Percentiles rank a stretch among this genome's conserved stretches.
phyloP scores from a whole-genome alignment of 2,113 vertebrate species.

The Grammomys dolichurus region DNA sequence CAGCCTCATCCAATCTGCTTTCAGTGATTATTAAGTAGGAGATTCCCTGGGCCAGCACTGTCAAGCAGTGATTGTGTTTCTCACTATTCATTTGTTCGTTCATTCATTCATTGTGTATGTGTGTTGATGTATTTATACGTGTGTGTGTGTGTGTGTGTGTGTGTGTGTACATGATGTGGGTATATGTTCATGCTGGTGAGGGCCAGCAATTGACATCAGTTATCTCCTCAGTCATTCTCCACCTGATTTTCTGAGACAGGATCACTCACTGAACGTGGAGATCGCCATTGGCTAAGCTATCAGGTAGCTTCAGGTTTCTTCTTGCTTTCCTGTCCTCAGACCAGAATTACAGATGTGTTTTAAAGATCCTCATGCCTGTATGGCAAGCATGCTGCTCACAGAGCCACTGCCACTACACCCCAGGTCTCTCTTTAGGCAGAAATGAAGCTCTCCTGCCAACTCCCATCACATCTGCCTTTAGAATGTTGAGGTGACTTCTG shows the following conservation, averaged over 20 bases:
- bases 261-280: neutral
- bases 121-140: neutral
- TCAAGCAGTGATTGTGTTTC: no score
- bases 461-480: neutral
- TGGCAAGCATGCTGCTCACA: neutral
- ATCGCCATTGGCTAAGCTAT: neutral
- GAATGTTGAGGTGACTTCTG: accelerated
- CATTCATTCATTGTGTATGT: neutral
- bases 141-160: neutral
- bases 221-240: neutral
- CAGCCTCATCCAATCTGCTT: neutral
- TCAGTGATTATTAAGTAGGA: neutral
- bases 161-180: neutral
- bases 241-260: neutral
- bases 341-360: neutral
- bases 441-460: neutral
- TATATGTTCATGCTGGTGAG: neutral
- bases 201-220: neutral
- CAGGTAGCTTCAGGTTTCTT: neutral
- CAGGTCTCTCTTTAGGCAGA: neutral
- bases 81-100: neutral
- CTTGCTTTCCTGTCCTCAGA: neutral
- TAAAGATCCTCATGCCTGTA: no score
- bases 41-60: neutral
- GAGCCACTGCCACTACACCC: neutral